phyloP scores from a whole-genome alignment of 1,140 invertebrate species.

The Papilio polyxenes region DNA sequence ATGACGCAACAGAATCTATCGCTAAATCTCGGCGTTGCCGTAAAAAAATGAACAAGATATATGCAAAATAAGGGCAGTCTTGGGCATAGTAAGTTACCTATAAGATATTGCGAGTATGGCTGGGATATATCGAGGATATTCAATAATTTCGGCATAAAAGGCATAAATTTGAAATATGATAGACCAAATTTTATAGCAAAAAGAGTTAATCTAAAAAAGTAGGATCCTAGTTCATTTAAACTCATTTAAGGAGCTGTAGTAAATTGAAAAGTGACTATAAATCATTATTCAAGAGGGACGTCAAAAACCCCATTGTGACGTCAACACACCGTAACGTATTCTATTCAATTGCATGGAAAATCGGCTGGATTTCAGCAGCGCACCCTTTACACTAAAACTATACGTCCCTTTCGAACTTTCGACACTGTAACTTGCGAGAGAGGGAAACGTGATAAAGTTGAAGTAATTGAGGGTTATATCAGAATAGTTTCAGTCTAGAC shows the following conservation, averaged over 20 bases:
- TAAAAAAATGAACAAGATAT: constrained; percentile 12
- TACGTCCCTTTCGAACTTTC: constrained; percentile 52
- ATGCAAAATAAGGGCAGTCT: constrained; percentile 7
- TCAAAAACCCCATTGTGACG: constrained; percentile 64
- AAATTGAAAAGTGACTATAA: constrained; percentile 31
- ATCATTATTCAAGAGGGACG: constrained; percentile 42
- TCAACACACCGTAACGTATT: constrained; percentile 72
- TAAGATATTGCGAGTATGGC: background rate
- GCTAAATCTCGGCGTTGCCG: constrained; percentile 6
- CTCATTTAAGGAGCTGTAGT: background rate
- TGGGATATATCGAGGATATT: background rate
- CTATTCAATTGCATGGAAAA: constrained; percentile 80
- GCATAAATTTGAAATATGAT: background rate
- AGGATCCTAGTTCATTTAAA: background rate
- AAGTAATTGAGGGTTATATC: constrained; percentile 77
- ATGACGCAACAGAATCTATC: constrained; percentile 18
- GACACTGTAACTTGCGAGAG: constrained; percentile 42
- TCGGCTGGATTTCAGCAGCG: constrained; percentile 70
- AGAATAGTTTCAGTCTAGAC: constrained; percentile 79
- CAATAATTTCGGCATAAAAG: background rate
- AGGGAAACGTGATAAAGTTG: constrained; percentile 58
- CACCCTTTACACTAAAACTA: constrained; percentile 54
- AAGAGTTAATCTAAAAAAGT: background rate
- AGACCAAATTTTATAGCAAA: background rate
- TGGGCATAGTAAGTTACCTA: background rate